Evolutionary conservation across 2,797 vertebrate species (phyloP).

Genomic region (Betta splendens): DNA sequence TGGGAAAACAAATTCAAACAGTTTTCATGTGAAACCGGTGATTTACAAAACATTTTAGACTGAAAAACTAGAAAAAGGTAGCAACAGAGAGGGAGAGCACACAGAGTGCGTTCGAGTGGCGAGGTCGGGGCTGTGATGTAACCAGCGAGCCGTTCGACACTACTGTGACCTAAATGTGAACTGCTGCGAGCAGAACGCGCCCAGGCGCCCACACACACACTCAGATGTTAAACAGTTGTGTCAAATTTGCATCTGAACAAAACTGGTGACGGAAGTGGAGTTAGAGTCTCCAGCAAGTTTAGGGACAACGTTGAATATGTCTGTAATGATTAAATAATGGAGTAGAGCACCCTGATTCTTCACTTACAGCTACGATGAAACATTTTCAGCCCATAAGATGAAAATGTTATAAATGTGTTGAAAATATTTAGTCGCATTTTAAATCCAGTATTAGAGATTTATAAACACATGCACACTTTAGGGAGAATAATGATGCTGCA

Average conservation of each 20-base stretch:
- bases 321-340: no score
- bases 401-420: no score
- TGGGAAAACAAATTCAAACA: no score
- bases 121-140: constrained; percentile 72
- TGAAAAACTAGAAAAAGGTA: constrained; percentile 20
- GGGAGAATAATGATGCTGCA: no score
- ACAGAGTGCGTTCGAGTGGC: constrained; percentile 40
- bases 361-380: no score
- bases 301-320: no score
- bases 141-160: constrained; percentile 52
- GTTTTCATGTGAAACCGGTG: constrained; percentile 2
- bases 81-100: constrained; percentile 7
- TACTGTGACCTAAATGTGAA: constrained; percentile 77
- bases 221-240: constrained; percentile 24
- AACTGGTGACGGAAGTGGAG: constrained; percentile 1
- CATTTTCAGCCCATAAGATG: no score
- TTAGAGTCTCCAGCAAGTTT: no score
- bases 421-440: no score
- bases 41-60: not conserved
- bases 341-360: no score
- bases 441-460: no score
- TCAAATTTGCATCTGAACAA: constrained; percentile 28
- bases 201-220: constrained; percentile 18
- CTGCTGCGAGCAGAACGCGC: constrained; percentile 55
- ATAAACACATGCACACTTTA: no score